Base-by-base conservation (phyloP, 2,797 vertebrate genomes). In the Sebastes kiyomatsui region DNA sequence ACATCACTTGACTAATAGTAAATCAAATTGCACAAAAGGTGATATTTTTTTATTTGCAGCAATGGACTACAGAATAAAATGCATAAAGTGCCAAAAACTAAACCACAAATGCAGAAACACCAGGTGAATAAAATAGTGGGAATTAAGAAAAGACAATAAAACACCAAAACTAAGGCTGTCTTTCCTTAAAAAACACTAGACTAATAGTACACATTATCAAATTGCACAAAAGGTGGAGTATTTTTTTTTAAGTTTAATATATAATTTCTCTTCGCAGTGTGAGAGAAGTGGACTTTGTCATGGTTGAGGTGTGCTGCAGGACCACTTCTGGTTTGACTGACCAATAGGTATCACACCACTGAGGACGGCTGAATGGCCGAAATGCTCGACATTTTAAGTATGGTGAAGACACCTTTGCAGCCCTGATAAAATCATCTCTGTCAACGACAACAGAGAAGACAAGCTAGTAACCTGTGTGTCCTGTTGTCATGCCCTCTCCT, bases 271-370 rank as follows among this genome's bases (percentile, higher is more conserved):
- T 16, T n/a, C 2, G 0, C 16, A 35, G 49, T 2, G 1, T 38
- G 49, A 68, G 7, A 27, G 55, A 81, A 60, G 59, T 79, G 90
- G 87, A 92, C 90, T 89, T 87, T 86, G 90, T 7, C 79, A 72
- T 32, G 12, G 3, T 16, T 23, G 25, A 55, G 33, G 27, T 6
- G 59, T 49, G 60, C 30, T 42, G 22, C 4, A 42, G 61, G 38
- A 38, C 77, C 42, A 16, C 30, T 27, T 72, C 18, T 42, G 30
- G 27, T 22, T 33, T 18, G 54, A 72, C 76, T 68, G 88, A 67
- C 90, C 86, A 90, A 89, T 82, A 25, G 69, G 2, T 64, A 25
- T 20, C 84, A 35, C 23, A n/a, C 67, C 42, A 18, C 56, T 6
- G 70, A 7, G 49, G 72, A 42, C 38, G 2, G 38, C 38, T 42